Base-by-base conservation (phyloP, 2,888 invertebrate species). In the Polymixis lichenea region DNA sequence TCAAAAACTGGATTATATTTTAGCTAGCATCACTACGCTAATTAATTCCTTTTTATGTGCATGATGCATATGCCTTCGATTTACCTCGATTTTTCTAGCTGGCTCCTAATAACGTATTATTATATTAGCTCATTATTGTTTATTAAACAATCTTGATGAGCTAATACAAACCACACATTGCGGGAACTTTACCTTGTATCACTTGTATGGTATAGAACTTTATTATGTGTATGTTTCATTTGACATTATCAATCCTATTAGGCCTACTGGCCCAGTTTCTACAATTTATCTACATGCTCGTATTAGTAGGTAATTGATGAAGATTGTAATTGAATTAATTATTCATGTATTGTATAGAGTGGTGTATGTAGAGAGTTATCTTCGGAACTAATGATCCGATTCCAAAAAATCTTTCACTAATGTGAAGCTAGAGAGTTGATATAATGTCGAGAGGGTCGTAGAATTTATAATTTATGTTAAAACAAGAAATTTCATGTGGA, bases 91-190 rank as follows among this genome's bases (percentile, higher is more conserved):
- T 62, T 22, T 25, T 65, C 28, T 58, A 73, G 19, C 17, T 61
- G n/a, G 32, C 22, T 64, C 58, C 43, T 68, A 46, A 65, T 72
- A 60, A 79, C 62, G 72, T 60, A 28, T 68, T 15, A 69, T 69
- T 69, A 56, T 17, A 51, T n/a, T 22, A 46, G 46, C 72, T 70
- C 46, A 83, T 72, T 81, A 78, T 64, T 77, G 66, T 72, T 83
- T 70, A 60, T 60, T n/a, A 46, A 15, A 70, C 17, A 70, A 75
- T 70, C 55, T 67, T 43, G 49, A 80, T 72, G 67, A 71, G 72
- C 13, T 73, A 65, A 83, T 74, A 53, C 51, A 46, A 73, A 60
- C 58, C 28, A 56, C 28, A 56, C 38, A 66, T 79, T 75, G 68
- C 75, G 61, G 38, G 38, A 71, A 68, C 60, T n/a, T 74, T 60